Evolutionary conservation across 2,888 invertebrate species (phyloP).

Genomic region (Slavum lentiscoides): DNA sequence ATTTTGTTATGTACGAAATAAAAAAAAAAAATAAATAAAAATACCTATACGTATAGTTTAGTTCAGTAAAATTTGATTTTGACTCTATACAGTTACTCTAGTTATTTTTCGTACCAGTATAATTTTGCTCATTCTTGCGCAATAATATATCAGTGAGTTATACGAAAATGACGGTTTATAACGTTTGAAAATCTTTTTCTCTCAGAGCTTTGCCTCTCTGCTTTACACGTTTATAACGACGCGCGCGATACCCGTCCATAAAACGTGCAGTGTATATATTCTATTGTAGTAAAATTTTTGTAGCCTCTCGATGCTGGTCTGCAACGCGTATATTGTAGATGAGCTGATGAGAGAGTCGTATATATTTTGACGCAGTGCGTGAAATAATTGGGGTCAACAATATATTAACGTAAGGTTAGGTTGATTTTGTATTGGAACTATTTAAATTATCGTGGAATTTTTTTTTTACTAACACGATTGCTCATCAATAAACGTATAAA

Average conservation of each 20-base stretch:
- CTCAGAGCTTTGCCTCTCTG: too few species aligned
- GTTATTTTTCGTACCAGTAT: too few species aligned
- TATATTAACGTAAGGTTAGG: constrained; percentile 33
- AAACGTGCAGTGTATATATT: not conserved
- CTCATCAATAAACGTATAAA: constrained; percentile 30
- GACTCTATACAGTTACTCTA: too few species aligned
- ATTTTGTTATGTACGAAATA: too few species aligned
- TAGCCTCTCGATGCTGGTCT: not conserved
- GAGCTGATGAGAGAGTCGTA: too few species aligned
- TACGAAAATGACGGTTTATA: not conserved
- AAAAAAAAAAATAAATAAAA: too few species aligned
- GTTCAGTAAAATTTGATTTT: too few species aligned
- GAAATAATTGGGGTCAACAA: constrained; percentile 42
- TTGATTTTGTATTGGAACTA: constrained; percentile 34
- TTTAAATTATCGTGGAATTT: constrained; percentile 19
- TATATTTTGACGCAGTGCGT: constrained; percentile 4
- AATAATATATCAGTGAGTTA: not conserved
- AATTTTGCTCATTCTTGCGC: not conserved
- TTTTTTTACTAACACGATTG: constrained; percentile 9
- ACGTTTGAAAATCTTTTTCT: not conserved
- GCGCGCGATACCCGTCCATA: not conserved
- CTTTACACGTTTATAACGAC: not conserved
- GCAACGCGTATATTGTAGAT: not conserved
- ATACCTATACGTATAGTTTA: too few species aligned
- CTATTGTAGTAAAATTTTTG: not conserved